phyloP scores from a whole-genome alignment of 2,113 vertebrate genomes.

The Ictidomys tridecemlineatus region DNA sequence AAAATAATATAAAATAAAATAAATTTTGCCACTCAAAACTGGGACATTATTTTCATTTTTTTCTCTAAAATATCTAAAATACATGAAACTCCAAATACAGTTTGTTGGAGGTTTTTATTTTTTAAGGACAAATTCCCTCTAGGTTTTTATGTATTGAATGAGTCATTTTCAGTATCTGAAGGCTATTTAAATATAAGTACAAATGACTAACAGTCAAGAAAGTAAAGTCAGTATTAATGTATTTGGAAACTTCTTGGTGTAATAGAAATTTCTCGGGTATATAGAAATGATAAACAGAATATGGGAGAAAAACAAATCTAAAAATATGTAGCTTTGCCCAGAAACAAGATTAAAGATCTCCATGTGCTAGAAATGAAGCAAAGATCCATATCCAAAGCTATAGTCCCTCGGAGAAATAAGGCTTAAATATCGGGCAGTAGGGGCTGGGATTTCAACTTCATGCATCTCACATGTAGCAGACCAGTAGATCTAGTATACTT shows the following conservation, averaged over 20 bases:
- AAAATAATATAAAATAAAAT: background rate
- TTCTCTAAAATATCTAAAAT: constrained; percentile 43
- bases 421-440: background rate
- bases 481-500: background rate
- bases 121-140: constrained; percentile 36
- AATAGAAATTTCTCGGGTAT: background rate
- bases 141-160: constrained; percentile 59
- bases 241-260: constrained; percentile 21
- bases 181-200: constrained; percentile 46
- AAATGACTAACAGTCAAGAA: constrained; percentile 47
- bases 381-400: background rate
- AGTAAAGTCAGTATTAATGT: constrained; percentile 38
- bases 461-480: background rate
- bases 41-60: constrained; percentile 6
- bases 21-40: constrained; percentile 31
- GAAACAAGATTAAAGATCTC: constrained; percentile 24
- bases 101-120: background rate
- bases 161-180: constrained; percentile 29
- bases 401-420: constrained; percentile 7
- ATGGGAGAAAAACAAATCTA: background rate
- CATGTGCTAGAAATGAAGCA: constrained; percentile 23
- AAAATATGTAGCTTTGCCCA: background rate
- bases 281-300: constrained; percentile 17
- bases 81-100: background rate
- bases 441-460: background rate